Base-by-base conservation (phyloP, 2,113 vertebrate species). In the Seriola dumerili region DNA sequence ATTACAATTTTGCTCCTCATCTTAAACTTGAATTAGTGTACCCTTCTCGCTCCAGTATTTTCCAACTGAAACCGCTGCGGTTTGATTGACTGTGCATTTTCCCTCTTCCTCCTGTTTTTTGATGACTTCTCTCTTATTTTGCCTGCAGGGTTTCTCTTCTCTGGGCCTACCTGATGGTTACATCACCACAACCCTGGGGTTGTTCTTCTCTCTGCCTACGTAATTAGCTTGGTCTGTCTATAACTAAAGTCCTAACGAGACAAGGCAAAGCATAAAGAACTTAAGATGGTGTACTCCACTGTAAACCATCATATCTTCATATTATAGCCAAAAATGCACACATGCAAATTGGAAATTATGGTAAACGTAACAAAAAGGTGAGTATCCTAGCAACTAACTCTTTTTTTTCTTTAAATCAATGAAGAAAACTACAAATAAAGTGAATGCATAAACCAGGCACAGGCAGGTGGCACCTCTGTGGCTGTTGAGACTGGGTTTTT, bases 141-240 rank as follows among this genome's bases (percentile, higher is more conserved):
- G 76, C 75, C 78, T 71, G 78, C 63, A 82, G 75, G 70, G 54
- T 62, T 78, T 80, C 21, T 71, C 42, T 75, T 81, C 73, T 84
- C 78, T 36, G 19, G 63, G 58, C n/a, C 54, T 69, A 82, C 80
- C 75, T 76, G 59, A 55, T 66, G 46, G 71, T 85, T 77, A 74
- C 50, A 85, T 86, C 80, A 80, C 58, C 46, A 46, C 34, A 55
- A 36, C 71, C 67, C 62, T 52, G 12, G 57, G 79, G 76, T 77
- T 76, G 50, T 79, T 85, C 52, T 72, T 75, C 72, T 80, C 55
- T 34, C 58, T 69, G 67, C 46, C 65, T 38, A 21, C n/a, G 68
- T 42, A 83, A 83, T 82, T 72, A 52, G 32, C 54, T 76, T 36
- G 42, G 14, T 66, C 55, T 61, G 65, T 40, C 65, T 7, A 23